phyloP scores from a whole-genome alignment of 2,113 vertebrate genomes.

The Strigops habroptila region DNA sequence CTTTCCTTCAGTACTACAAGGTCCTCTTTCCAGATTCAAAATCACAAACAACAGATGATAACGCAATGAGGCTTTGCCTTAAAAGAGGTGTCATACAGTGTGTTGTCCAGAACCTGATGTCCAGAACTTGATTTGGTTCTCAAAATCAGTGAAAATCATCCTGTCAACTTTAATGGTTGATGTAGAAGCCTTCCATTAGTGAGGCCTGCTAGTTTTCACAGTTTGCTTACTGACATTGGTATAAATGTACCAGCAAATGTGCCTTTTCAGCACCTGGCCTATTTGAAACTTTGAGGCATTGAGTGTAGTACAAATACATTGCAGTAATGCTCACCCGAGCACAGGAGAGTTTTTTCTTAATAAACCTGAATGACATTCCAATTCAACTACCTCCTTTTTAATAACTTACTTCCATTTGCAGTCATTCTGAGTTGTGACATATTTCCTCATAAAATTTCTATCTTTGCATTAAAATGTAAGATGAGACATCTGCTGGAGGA shows the following conservation, averaged over 20 bases:
- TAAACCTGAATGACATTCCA: background rate
- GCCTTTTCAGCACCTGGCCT: background rate
- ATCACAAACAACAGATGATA: background rate
- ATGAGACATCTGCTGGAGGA: background rate
- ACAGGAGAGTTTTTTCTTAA: background rate
- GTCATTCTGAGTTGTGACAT: background rate
- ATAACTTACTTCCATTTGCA: background rate
- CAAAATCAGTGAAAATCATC: background rate
- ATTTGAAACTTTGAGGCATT: background rate
- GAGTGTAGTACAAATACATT: background rate
- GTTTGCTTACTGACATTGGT: background rate
- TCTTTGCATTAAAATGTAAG: background rate
- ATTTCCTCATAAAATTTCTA: background rate
- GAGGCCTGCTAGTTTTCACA: background rate
- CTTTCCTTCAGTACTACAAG: background rate
- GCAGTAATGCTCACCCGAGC: background rate
- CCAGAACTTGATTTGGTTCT: background rate
- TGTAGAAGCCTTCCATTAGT: background rate
- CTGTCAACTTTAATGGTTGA: background rate
- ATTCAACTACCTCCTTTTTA: background rate
- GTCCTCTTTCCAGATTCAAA: background rate
- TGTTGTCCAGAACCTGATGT: background rate
- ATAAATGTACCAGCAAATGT: background rate
- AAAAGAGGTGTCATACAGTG: background rate
- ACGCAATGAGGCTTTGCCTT: background rate